Percentiles rank a stretch among this genome's conserved stretches.
phyloP scores from a whole-genome alignment of 2,113 vertebrate genomes.

The Myxocyprinus asiaticus region DNA sequence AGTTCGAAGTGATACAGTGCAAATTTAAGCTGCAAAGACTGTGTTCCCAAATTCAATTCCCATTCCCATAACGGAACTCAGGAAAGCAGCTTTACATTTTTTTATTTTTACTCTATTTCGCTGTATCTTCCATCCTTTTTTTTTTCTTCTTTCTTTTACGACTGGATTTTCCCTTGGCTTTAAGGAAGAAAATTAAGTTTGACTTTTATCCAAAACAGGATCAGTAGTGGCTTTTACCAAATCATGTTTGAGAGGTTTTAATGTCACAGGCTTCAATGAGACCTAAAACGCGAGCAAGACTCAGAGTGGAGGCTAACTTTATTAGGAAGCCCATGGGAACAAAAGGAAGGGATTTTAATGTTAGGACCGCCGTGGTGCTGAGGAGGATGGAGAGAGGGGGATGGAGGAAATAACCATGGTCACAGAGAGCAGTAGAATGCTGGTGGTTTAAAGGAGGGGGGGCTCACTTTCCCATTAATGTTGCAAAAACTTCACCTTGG shows the following conservation, averaged over 20 bases:
- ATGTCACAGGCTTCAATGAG: conserved; percentile 71
- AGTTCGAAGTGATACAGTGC: neutral
- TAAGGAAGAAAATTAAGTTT: conserved; percentile 74
- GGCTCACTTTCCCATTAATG: conserved; percentile 48
- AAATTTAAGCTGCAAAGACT: conserved; percentile 20
- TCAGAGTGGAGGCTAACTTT: conserved; percentile 71
- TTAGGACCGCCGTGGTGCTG: conserved; percentile 53
- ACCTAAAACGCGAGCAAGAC: conserved; percentile 68
- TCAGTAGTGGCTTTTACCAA: conserved; percentile 74
- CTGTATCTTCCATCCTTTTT: neutral
- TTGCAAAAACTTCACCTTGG: conserved; percentile 69
- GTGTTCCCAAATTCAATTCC: conserved; percentile 40
- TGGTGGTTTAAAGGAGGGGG: neutral
- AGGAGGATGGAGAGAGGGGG: conserved; percentile 10
- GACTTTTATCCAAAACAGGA: conserved; percentile 76
- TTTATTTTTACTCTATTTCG: neutral
- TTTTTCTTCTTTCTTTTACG: conserved; percentile 29
- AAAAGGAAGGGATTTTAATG: conserved; percentile 57
- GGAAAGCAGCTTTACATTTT: conserved; percentile 39
- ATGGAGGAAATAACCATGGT: neutral
- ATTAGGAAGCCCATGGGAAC: conserved; percentile 72
- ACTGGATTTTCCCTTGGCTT: conserved; percentile 67
- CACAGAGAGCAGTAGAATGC: too few relatives aligned
- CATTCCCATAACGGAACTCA: neutral
- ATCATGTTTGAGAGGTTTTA: conserved; percentile 78